phyloP scores from a whole-genome alignment of 1,140 invertebrate species.

The Acyrthosiphon pisum region DNA sequence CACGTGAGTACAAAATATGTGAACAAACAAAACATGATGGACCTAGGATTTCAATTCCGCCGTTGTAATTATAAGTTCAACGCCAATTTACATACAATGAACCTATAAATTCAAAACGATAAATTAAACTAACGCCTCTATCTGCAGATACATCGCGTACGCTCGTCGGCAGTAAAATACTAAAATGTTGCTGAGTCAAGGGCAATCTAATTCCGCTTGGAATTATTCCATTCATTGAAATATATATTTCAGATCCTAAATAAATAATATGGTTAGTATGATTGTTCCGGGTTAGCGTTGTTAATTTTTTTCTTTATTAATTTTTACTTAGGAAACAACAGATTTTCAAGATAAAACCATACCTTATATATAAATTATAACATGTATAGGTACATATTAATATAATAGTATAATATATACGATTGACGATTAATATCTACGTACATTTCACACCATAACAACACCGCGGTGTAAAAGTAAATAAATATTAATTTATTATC shows the following conservation, averaged over 20 bases:
- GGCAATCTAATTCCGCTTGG: constrained; percentile 17
- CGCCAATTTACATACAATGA: constrained; percentile 30
- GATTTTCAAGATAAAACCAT: background rate
- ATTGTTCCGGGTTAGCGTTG: constrained; percentile 26
- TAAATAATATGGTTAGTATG: background rate
- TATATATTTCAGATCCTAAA: background rate
- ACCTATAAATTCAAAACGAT: background rate
- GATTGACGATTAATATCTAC: background rate
- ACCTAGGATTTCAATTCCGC: background rate
- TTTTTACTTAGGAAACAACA: background rate
- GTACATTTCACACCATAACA: background rate
- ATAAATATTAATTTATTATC: background rate
- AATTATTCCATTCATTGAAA: constrained; percentile 7
- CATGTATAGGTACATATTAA: too few species aligned
- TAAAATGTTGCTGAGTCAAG: constrained; percentile 24
- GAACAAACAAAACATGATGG: background rate
- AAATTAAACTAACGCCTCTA: constrained; percentile 5
- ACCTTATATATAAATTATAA: background rate
- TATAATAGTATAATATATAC: background rate
- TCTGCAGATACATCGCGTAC: background rate
- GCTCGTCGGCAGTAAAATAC: background rate
- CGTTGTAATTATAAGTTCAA: constrained; percentile 7
- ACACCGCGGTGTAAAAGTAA: background rate
- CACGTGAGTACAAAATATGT: background rate
- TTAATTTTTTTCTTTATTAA: background rate